These are phyloP conservation scores for Proisotoma minuta DNA, from an alignment of 2,888 invertebrate species.

Conservation along the genomic window DNA sequence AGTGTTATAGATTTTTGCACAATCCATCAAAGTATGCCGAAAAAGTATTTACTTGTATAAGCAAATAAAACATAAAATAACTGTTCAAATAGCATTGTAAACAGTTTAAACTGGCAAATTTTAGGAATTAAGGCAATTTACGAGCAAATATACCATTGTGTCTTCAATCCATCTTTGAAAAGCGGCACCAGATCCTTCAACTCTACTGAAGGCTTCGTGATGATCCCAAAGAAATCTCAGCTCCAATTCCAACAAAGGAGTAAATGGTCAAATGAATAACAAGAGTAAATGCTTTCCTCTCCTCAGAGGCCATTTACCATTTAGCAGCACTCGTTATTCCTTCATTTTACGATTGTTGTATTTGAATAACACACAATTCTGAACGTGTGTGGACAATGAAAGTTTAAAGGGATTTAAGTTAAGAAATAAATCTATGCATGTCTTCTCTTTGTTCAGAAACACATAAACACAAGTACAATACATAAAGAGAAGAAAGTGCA, in stretches of 20 bases:
- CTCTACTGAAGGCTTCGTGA: not conserved
- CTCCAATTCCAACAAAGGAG: not conserved
- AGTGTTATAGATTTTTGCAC: too few relatives aligned
- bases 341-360: slow-evolving; percentile 6
- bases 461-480: not conserved
- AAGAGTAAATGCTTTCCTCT: not conserved
- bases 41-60: too few relatives aligned
- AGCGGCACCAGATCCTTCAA: not conserved
- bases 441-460: too few relatives aligned
- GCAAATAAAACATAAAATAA: too few relatives aligned
- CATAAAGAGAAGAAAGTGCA: too few relatives aligned
- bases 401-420: not conserved
- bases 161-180: not conserved
- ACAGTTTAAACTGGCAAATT: slow-evolving; percentile 4
- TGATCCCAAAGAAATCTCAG: not conserved
- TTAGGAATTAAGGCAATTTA: not conserved
- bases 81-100: too few relatives aligned
- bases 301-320: slow-evolving; percentile 8
- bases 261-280: slow-evolving; percentile 1
- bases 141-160: not conserved
- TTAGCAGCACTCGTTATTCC: slow-evolving; percentile 4
- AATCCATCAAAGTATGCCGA: too few relatives aligned
- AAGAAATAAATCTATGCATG: slow-evolving; percentile 2
- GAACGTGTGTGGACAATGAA: slow-evolving; percentile 12
- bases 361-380: slow-evolving; percentile 8